These are phyloP conservation scores for Dasyornis broadbenti DNA, from an alignment of 2,113 vertebrate genomes.

Conservation along the genomic window DNA sequence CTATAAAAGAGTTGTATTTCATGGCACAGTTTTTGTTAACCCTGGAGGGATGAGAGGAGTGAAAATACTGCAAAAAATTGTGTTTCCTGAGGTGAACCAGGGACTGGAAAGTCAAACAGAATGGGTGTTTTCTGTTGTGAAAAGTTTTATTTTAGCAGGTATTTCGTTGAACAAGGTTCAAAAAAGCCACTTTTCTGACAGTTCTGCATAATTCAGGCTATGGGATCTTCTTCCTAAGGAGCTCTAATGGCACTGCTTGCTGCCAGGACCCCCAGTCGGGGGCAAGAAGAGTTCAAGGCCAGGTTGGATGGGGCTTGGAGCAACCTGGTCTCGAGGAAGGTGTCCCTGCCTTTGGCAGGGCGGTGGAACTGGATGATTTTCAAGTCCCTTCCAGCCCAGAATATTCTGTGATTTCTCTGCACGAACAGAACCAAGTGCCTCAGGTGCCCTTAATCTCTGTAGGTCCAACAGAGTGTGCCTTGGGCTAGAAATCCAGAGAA, in stretches of 20 bases:
- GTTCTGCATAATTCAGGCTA: background rate
- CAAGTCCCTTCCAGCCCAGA: background rate
- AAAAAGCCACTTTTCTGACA: background rate
- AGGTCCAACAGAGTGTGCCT: background rate
- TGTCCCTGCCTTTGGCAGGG: background rate
- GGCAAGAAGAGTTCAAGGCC: background rate
- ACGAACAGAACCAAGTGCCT: background rate
- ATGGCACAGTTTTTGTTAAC: background rate
- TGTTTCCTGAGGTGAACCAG: background rate
- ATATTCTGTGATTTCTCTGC: background rate
- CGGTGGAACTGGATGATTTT: background rate
- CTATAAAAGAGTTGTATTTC: background rate
- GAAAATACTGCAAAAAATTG: background rate
- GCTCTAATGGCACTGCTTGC: background rate
- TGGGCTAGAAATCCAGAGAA: background rate
- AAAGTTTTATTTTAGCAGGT: background rate
- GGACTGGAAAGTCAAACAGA: background rate
- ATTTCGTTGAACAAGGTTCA: background rate
- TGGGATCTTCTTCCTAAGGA: background rate
- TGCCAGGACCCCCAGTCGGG: background rate
- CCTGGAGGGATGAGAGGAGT: background rate
- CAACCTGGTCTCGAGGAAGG: accelerated
- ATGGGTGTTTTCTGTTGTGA: background rate
- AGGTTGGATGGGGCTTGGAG: background rate
- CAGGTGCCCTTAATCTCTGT: background rate